phyloP scores from a whole-genome alignment of 2,797 vertebrate genomes.

The Alosa sapidissima region DNA sequence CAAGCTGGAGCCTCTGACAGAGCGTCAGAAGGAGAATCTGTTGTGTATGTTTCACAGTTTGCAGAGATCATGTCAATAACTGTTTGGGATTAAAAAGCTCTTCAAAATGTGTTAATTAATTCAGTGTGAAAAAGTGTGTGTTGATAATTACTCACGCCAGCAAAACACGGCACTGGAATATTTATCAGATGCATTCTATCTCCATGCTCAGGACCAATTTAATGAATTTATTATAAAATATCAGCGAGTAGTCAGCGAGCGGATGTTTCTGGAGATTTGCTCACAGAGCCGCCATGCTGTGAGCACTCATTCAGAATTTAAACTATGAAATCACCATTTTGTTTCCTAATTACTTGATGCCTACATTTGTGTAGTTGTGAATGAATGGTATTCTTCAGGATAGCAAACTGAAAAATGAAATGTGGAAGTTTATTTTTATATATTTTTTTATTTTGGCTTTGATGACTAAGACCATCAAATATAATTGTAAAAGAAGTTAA shows the following conservation, averaged over 20 bases:
- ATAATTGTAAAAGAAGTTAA: background rate
- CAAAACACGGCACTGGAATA: conserved; percentile 58
- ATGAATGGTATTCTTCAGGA: background rate
- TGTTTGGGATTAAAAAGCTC: conserved; percentile 59
- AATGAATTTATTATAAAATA: conserved; percentile 62
- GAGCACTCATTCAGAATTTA: conserved; percentile 5
- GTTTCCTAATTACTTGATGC: background rate
- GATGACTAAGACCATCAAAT: background rate
- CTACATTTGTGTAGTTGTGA: background rate
- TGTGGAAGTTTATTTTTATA: background rate
- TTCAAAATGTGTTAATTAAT: conserved; percentile 61
- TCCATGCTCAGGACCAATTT: conserved; percentile 52
- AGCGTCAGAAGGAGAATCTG: conserved; percentile 56
- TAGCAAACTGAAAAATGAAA: background rate
- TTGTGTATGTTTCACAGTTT: conserved; percentile 69
- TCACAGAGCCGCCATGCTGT: conserved; percentile 9
- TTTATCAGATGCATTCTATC: conserved; percentile 58
- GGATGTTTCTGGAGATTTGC: conserved; percentile 28
- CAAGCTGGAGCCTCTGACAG: conserved; percentile 54
- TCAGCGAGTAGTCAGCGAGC: conserved; percentile 46
- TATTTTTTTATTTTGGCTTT: background rate
- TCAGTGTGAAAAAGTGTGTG: conserved; percentile 61
- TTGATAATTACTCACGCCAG: conserved; percentile 59
- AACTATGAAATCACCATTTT: conserved; percentile 13
- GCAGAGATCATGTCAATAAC: conserved; percentile 64